Percentiles rank a stretch among this genome's conserved stretches.
phyloP scores from a whole-genome alignment of 1,140 invertebrate species.

The Calycopis cecrops region DNA sequence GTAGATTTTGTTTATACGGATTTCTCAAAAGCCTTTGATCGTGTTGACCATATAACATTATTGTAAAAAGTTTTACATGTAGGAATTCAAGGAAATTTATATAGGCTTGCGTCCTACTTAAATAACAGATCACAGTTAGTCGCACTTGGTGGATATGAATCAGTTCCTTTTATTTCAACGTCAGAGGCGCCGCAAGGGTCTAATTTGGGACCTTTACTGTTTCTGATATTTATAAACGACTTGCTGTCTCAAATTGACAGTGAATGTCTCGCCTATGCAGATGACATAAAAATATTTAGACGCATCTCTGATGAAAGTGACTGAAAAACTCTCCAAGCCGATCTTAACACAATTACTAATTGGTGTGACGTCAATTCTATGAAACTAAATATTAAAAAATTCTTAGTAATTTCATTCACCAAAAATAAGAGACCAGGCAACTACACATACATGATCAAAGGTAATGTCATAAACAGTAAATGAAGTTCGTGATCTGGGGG shows the following conservation, averaged over 20 bases:
- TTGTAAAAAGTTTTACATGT: background rate
- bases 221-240: constrained; percentile 9
- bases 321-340: background rate
- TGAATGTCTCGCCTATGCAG: constrained; percentile 10
- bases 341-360: too few species aligned
- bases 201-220: constrained; percentile 12
- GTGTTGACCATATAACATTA: constrained; percentile 6
- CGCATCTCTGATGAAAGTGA: background rate
- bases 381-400: constrained; percentile 8
- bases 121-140: constrained; percentile 6
- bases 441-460: background rate
- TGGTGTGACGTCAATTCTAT: constrained; percentile 5
- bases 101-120: constrained; percentile 6
- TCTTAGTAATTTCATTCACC: background rate
- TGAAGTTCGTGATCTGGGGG: constrained; percentile 1
- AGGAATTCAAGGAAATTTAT: constrained; percentile 9
- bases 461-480: background rate
- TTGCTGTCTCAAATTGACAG: background rate
- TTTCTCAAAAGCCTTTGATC: constrained; percentile 14
- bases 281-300: constrained; percentile 10
- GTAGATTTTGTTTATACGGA: constrained; percentile 12
- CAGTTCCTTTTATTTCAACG: background rate
- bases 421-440: background rate
- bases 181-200: constrained; percentile 14
- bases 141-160: constrained; percentile 5